phyloP scores from a whole-genome alignment of 2,797 vertebrate species.

The Alca torda region DNA sequence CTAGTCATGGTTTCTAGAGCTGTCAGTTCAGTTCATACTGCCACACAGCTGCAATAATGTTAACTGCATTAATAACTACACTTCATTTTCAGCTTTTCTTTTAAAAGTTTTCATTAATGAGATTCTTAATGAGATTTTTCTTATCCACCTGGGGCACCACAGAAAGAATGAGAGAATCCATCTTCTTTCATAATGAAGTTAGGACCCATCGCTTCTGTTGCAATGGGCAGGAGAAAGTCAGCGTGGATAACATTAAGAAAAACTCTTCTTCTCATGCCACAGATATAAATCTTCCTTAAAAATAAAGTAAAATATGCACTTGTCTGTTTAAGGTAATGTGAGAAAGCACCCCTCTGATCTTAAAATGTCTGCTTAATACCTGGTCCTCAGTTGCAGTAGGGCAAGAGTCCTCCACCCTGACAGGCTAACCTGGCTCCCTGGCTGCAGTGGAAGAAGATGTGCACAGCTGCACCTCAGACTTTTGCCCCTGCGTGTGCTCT shows the following conservation, averaged over 20 bases:
- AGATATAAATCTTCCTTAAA: background rate
- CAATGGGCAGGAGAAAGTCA: background rate
- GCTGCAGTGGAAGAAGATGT: background rate
- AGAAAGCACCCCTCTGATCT: background rate
- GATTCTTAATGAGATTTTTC: background rate
- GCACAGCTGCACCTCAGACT: background rate
- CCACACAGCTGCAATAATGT: background rate
- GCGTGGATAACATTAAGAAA: background rate
- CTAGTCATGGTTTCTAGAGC: background rate
- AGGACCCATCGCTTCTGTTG: background rate
- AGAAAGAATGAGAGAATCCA: background rate
- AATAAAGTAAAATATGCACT: background rate
- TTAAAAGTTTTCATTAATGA: background rate
- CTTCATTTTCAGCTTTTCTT: background rate
- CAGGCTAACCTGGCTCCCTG: background rate
- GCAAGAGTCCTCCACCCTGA: background rate
- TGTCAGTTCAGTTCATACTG: background rate
- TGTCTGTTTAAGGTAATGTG: background rate
- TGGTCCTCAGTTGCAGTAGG: background rate
- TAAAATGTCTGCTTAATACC: background rate
- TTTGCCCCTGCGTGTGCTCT: background rate
- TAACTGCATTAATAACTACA: background rate
- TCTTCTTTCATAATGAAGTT: background rate
- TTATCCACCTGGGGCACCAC: background rate
- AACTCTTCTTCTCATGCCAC: background rate